Evolutionary conservation across 2,113 vertebrate species (phyloP).

Genomic region (Salvelinus namaycush): DNA sequence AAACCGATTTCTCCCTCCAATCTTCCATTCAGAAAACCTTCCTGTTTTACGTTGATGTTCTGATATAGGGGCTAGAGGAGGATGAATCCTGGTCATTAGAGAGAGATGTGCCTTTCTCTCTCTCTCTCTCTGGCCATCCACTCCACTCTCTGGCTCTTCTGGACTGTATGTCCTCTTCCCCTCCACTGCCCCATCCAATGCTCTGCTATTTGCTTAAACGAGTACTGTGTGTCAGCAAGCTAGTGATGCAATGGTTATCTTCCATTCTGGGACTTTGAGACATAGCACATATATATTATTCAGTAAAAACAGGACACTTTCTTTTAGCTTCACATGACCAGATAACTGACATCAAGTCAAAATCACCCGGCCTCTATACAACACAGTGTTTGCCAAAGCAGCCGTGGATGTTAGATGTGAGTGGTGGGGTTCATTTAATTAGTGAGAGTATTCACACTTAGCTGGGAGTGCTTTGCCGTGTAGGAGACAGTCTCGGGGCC

Average conservation of each 20-base stretch:
- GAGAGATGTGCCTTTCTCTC: too few species aligned
- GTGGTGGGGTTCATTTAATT: constrained; percentile 20
- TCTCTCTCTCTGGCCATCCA: too few species aligned
- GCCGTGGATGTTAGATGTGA: neutral
- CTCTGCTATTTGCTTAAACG: neutral
- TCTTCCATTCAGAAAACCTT: neutral
- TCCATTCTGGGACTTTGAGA: neutral
- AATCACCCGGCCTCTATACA: neutral
- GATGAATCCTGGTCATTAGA: neutral
- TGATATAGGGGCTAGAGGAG: neutral
- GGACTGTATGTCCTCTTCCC: neutral
- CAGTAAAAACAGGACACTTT: neutral
- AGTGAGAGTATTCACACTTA: constrained; percentile 10
- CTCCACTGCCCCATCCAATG: neutral
- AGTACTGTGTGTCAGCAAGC: neutral
- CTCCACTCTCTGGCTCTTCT: neutral
- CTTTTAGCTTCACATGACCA: neutral
- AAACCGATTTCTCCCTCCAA: neutral
- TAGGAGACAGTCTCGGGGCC: neutral
- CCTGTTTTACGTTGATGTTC: neutral
- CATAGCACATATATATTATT: neutral
- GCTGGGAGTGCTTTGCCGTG: constrained; percentile 17
- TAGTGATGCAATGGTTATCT: neutral
- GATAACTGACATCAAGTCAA: neutral
- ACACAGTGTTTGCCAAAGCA: neutral